Percentiles rank a stretch among this genome's conserved stretches.
phyloP scores from a whole-genome alignment of 2,797 vertebrate species.

The Neosilurus hyrtlii region DNA sequence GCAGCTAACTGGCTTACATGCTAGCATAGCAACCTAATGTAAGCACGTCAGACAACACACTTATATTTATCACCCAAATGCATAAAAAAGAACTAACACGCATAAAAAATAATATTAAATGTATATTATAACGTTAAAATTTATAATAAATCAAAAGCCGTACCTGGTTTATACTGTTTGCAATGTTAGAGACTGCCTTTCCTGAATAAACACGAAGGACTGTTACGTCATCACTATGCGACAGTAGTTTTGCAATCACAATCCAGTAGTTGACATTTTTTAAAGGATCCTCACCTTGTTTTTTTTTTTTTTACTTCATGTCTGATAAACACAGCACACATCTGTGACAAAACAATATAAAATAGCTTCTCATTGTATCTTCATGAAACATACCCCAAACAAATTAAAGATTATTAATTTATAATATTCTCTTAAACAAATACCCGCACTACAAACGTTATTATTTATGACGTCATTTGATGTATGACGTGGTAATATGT shows the following conservation, averaged over 20 bases:
- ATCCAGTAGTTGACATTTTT: not conserved
- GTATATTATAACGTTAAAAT: not conserved
- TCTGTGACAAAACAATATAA: too few relatives aligned
- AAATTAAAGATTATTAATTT: too few relatives aligned
- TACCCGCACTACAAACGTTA: too few relatives aligned
- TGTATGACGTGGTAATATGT: too few relatives aligned
- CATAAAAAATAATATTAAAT: not conserved
- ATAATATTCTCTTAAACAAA: too few relatives aligned
- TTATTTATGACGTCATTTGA: too few relatives aligned
- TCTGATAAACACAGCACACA: too few relatives aligned
- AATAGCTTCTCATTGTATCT: too few relatives aligned
- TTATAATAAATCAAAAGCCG: conserved; percentile 41
- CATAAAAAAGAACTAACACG: not conserved
- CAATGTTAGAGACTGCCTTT: conserved; percentile 34
- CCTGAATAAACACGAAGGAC: conserved; percentile 40
- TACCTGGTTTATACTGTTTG: conserved; percentile 59
- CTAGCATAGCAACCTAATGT: conserved; percentile 27
- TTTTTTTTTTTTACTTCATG: too few relatives aligned
- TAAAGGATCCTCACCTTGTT: too few relatives aligned
- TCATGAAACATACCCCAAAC: too few relatives aligned
- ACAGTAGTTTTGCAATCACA: not conserved
- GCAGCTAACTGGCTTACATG: conserved; percentile 13
- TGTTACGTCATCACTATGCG: conserved; percentile 56
- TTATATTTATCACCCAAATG: not conserved
- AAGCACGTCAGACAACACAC: conserved; percentile 20